Base-by-base conservation (phyloP, 2,888 invertebrate genomes). In the Eremobia ochroleuca region DNA sequence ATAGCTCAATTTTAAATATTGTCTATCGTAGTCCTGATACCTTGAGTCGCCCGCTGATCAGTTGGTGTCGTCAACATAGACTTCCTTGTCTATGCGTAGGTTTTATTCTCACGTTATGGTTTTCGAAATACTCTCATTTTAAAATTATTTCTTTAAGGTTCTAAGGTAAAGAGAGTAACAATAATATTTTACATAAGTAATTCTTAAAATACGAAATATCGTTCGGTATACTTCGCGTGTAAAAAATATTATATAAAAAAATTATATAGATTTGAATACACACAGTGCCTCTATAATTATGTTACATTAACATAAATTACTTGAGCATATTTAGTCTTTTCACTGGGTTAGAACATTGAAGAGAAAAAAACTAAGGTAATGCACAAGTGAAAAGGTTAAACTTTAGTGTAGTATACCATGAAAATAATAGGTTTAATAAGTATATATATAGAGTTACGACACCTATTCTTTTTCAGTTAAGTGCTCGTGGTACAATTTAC, bases 231-330 rank as follows among this genome's bases (percentile, higher is more conserved):
- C 85, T 90, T 91, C 92, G 92, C 92, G 92, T 95, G 95, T 95
- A 95, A 94, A 93, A 93, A 92, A 92, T 94, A 92, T 94, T 92
- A 93, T 91, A 93, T 93, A 94, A 93, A 92, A 92, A 91, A 73
- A 52, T 85, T 85, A 92, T 94, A 95, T 96, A 95, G 93, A 95
- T 89, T 91, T 90, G 95, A 96, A 96, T 94, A 97, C 97, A 97
- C 97, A 96, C 97, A 97, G 97, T 97, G 97, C 97, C 97, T 97
- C 97, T 97, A 96, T 95, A 96, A 96, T 97, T 97, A 97, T 97
- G 97, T 97, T 97, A 97, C 96, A 96, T 97, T 97, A 97, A 97
- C 97, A 97, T 97, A 96, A 96, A 96, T 96, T 94, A 95, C 92
- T 94, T 94, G 97, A 96, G 96, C 96, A 88, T 94, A 90, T 94